Percentiles rank a stretch among this genome's conserved stretches.
Evolutionary conservation across 2,113 vertebrate species (phyloP).

Genomic region (Callaeas wilsoni): DNA sequence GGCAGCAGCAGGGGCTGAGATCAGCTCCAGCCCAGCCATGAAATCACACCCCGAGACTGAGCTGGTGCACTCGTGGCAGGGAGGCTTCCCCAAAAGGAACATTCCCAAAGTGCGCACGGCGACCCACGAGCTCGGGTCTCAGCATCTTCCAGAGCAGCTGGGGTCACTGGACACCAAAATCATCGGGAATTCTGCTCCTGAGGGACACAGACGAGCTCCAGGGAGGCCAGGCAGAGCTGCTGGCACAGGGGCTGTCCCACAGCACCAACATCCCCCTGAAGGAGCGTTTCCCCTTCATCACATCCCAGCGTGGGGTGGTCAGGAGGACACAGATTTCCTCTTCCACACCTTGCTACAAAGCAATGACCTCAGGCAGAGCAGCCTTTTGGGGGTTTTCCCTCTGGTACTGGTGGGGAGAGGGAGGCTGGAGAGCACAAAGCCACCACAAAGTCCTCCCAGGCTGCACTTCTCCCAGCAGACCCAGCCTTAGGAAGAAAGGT

Average conservation of each 20-base stretch:
- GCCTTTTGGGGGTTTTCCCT: neutral
- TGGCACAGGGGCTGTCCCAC: neutral
- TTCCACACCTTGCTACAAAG: neutral
- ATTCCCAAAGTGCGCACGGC: rapidly evolving
- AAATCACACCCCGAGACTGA: neutral
- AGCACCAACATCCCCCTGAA: neutral
- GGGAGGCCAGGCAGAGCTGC: neutral
- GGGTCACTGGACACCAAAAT: neutral
- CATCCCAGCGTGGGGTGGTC: rapidly evolving
- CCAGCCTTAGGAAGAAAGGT: neutral
- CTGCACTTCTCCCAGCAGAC: neutral
- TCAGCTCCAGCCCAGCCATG: neutral
- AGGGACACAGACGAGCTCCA: neutral
- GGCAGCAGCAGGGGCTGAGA: neutral
- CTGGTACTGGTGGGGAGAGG: neutral
- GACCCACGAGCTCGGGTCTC: neutral
- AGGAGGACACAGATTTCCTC: neutral
- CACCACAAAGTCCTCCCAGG: neutral
- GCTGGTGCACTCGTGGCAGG: neutral
- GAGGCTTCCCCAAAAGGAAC: neutral
- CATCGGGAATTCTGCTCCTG: neutral
- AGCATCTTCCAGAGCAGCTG: neutral
- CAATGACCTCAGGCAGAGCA: neutral
- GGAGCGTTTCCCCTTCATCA: neutral
- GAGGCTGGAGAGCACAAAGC: neutral